These are phyloP conservation scores for Sitophilus oryzae DNA, from an alignment of 1,140 invertebrate species.

Conservation along the genomic window DNA sequence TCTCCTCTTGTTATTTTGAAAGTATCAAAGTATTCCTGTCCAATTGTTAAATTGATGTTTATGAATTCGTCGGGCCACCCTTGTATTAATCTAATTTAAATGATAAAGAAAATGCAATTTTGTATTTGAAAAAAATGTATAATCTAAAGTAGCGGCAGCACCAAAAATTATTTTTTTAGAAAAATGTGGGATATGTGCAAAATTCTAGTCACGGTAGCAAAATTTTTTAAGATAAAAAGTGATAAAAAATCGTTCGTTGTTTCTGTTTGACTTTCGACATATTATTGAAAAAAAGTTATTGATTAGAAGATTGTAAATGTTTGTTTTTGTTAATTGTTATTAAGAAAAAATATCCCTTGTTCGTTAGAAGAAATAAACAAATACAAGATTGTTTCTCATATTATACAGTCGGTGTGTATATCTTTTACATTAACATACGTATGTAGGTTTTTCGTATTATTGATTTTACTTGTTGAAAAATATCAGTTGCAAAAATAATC, in stretches of 20 bases:
- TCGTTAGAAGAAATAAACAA: background rate
- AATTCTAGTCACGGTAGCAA: conserved; percentile 20
- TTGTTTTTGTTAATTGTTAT: background rate
- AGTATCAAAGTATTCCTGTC: background rate
- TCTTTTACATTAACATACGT: too few relatives aligned
- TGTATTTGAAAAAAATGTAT: conserved; percentile 20
- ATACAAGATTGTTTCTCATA: conserved; percentile 23
- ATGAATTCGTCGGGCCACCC: background rate
- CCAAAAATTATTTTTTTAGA: conserved; percentile 19
- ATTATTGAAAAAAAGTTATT: conserved; percentile 8
- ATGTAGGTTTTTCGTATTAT: too few relatives aligned
- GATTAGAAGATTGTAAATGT: conserved; percentile 3
- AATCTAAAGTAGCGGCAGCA: conserved; percentile 10
- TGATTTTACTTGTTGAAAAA: too few relatives aligned
- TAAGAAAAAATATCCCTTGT: background rate
- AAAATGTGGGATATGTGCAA: conserved; percentile 23
- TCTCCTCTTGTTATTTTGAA: too few relatives aligned
- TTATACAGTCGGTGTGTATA: too few relatives aligned
- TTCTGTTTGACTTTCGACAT: conserved; percentile 12
- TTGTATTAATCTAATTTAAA: background rate
- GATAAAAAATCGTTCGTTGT: conserved; percentile 3
- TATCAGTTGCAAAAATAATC: too few relatives aligned
- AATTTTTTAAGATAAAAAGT: conserved; percentile 20
- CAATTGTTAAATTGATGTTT: background rate
- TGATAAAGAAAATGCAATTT: conserved; percentile 11